phyloP scores from a whole-genome alignment of 2,888 invertebrate genomes.

The Chrysomela aeneicollis region DNA sequence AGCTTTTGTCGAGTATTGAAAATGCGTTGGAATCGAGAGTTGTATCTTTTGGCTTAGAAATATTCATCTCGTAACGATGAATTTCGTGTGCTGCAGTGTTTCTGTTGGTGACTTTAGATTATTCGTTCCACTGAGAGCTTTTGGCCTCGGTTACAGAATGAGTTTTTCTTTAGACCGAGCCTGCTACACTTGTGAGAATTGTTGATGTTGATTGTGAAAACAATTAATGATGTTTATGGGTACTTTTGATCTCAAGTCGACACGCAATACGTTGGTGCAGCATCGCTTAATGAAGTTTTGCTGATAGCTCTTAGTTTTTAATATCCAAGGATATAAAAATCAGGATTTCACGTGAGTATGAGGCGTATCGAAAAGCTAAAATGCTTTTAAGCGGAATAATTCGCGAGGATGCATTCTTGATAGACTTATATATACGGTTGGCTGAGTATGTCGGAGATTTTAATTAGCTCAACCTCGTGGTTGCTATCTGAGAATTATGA shows the following conservation, averaged over 20 bases:
- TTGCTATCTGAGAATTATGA: not conserved
- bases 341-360: constrained; percentile 15
- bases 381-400: not conserved
- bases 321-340: constrained; percentile 12
- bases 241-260: not conserved
- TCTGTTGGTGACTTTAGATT: no score
- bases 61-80: no score
- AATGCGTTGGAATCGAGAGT: no score
- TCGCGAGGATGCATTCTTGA: not conserved
- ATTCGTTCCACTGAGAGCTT: no score
- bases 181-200: no score
- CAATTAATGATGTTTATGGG: not conserved
- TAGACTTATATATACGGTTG: not conserved
- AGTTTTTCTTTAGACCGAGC: no score
- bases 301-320: constrained; percentile 2
- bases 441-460: not conserved
- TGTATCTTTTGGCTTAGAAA: no score
- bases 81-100: no score
- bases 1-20: no score
- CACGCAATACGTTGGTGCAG: not conserved
- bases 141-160: no score
- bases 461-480: not conserved
- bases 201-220: not conserved
- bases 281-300: constrained; percentile 12
- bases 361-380: constrained; percentile 6